Evolutionary conservation across 2,888 invertebrate species (phyloP), one percentile per base, ranked within the genome.

Genomic region (Rhorus exstirpatorius): DNA sequence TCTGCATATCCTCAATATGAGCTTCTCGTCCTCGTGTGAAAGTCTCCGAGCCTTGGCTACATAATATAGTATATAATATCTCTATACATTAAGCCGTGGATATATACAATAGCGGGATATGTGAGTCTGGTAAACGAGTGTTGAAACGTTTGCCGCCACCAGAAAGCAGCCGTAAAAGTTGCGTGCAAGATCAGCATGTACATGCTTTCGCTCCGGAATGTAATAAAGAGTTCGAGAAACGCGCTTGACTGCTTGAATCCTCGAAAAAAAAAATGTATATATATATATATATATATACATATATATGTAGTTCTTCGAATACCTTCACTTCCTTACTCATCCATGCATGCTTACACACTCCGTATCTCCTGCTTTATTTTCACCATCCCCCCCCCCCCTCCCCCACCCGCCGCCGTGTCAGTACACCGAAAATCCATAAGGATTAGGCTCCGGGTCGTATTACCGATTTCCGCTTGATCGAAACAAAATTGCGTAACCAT

Each of bases 401-500:
- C 35, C n/a, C n/a, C n/a, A n/a, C n/a, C n/a, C n/a, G n/a, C n/a
- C n/a, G n/a, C n/a, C n/a, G n/a, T n/a, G n/a, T n/a, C n/a, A n/a
- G 35, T 26, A 65, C 46, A 46, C 46, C 41, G 61, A 49, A 31
- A 26, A 35, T 61, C 21, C 51, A 38, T 53, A 51, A 65, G 58
- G 46, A 67, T 67, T 67, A 46, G 67, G 35, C 67, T 58, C 17
- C 14, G 41, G 55, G 12, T 55, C 58, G 76, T 58, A 35, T 67
- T 67, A 76, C 76, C 70, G 58, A 67, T 76, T 58, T 53, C 21
- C 46, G 46, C 17, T 41, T 35, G 46, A 67, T 51, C 12, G 17
- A 75, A 65, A 60, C 38, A 77, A 76, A 75, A 75, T 77, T 60
- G 41, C 77, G 60, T 17, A 77, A 77, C 41, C 12, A n/a, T n/a